Evolutionary conservation across 1,140 invertebrate genomes (phyloP).

Genomic region (Camponotus pennsylvanicus): DNA sequence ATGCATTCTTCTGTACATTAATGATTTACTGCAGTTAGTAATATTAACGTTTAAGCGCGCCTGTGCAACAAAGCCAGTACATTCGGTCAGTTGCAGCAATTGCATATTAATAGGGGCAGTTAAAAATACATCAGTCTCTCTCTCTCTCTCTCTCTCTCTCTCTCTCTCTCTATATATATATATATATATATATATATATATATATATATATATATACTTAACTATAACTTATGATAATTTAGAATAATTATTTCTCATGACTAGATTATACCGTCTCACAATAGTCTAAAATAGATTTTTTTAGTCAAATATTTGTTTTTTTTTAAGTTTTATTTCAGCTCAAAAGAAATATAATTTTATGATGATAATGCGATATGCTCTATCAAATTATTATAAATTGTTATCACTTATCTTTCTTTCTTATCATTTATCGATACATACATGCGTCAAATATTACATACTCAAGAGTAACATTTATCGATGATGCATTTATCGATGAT

Average conservation of each 20-base stretch:
- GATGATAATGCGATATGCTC: too few species aligned
- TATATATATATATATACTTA: too few species aligned
- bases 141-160: too few species aligned
- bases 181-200: too few species aligned
- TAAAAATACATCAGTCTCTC: background rate
- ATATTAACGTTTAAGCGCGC: conserved; percentile 14
- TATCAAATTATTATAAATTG: too few species aligned
- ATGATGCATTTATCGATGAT: too few species aligned
- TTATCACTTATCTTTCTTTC: too few species aligned
- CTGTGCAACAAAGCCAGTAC: background rate
- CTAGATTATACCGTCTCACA: background rate
- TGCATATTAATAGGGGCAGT: conserved; percentile 49
- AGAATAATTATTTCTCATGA: background rate
- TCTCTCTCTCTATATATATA: too few species aligned
- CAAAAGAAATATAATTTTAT: background rate
- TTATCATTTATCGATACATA: too few species aligned
- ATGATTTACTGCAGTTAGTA: conserved; percentile 38
- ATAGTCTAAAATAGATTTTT: background rate
- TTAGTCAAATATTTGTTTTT: too few species aligned
- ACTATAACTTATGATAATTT: background rate
- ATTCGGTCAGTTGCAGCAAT: background rate
- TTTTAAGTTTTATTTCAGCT: background rate
- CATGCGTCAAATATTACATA: too few species aligned
- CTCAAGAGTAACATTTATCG: too few species aligned
- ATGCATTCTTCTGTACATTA: background rate